Conservation (phyloP, 1,140 invertebrate genomes). For the Muscidifurax raptorellus region DNA sequence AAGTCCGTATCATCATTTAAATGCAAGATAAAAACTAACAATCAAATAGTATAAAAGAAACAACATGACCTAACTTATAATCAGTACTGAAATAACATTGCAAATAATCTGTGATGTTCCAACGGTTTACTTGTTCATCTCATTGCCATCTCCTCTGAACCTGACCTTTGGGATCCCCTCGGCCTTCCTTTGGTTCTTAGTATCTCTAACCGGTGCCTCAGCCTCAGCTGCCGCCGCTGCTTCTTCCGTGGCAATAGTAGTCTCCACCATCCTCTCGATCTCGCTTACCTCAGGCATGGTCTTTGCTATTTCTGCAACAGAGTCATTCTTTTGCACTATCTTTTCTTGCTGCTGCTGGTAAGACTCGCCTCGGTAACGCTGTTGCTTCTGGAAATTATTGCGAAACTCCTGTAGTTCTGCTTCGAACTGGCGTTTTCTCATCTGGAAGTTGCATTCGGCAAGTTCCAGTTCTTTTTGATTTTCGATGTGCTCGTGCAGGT, state of each 20-base stretch:
- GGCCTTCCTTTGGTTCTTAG: background rate
- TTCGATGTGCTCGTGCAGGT: background rate
- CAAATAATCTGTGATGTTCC: background rate
- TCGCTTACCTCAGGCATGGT: background rate
- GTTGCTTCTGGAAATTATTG: background rate
- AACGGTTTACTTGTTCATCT: background rate
- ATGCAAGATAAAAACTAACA: background rate
- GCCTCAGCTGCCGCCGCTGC: too few species aligned
- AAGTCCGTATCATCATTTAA: background rate
- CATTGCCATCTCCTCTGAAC: background rate
- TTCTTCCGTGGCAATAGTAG: background rate
- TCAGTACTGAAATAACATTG: background rate
- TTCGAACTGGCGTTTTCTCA: background rate
- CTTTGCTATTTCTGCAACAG: background rate
- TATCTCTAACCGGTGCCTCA: background rate
- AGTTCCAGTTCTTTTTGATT: background rate
- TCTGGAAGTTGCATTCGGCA: background rate
- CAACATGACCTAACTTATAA: background rate
- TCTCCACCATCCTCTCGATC: background rate
- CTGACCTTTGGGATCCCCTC: background rate
- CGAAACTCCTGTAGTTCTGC: background rate
- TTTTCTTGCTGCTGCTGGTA: background rate
- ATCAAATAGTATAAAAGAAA: background rate
- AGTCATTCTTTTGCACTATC: background rate
- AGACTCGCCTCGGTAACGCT: background rate